Evolutionary conservation across 2,888 invertebrate genomes (phyloP).

Genomic region (Nasonovia ribisnigri): DNA sequence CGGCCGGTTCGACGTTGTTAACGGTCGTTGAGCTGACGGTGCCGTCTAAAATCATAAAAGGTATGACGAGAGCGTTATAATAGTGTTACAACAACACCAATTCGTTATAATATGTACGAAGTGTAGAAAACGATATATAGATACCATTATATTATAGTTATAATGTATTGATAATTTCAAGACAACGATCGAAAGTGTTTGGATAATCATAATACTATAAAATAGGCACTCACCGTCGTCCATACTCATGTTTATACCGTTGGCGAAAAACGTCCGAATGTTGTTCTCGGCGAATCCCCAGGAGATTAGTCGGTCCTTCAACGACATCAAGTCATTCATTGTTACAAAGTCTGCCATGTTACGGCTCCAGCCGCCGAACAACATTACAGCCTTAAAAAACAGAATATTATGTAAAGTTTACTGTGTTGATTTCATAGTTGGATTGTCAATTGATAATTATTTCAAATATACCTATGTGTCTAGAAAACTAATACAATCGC

Average conservation of each 20-base stretch:
- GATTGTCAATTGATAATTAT: neutral
- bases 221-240: conserved; percentile 37
- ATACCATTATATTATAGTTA: neutral
- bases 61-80: neutral
- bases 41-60: neutral
- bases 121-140: neutral
- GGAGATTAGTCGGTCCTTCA: conserved; percentile 71
- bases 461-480: neutral
- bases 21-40: neutral
- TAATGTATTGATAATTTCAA: neutral
- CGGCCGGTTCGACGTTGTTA: conserved; percentile 68
- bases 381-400: conserved; percentile 70
- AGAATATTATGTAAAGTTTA: neutral
- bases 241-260: conserved; percentile 69
- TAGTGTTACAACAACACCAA: neutral
- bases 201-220: neutral
- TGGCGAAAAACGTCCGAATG: conserved; percentile 73
- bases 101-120: neutral
- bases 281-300: conserved; percentile 72
- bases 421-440: neutral
- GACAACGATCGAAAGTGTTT: too few relatives aligned
- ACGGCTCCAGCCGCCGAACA: conserved; percentile 73
- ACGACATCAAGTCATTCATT: conserved; percentile 69
- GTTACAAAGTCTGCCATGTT: conserved; percentile 70
- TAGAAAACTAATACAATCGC: neutral